Conservation (phyloP, 2,888 invertebrate genomes). For the Xylota sylvarum region DNA sequence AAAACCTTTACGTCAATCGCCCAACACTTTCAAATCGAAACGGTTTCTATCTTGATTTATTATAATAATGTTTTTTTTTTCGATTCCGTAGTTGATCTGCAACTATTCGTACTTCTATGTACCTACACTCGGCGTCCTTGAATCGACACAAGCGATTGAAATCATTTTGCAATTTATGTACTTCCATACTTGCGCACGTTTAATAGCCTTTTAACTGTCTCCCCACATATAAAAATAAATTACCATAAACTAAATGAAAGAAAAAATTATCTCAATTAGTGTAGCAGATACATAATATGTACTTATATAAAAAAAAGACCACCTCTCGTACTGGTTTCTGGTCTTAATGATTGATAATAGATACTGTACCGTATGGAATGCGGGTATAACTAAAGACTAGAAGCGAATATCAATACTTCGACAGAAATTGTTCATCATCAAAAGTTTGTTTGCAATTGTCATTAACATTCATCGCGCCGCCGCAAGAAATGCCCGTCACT, state of each 20-base stretch:
- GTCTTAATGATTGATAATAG: slow-evolving; percentile 25
- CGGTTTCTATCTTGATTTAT: slow-evolving; percentile 1
- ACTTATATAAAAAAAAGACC: neutral
- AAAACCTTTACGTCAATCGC: neutral
- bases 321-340: slow-evolving; percentile 44
- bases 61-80: neutral
- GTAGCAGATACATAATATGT: neutral
- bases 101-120: slow-evolving; percentile 36
- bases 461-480: slow-evolving; percentile 46
- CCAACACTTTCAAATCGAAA: slow-evolving; percentile 28
- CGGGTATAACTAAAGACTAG: neutral
- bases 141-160: slow-evolving; percentile 37
- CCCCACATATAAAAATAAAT: slow-evolving; percentile 36
- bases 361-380: slow-evolving; percentile 59
- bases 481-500: slow-evolving; percentile 2
- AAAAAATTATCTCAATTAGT: slow-evolving; percentile 27
- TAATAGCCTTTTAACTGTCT: slow-evolving; percentile 11
- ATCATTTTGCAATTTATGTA: slow-evolving; percentile 16
- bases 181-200: slow-evolving; percentile 3
- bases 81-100: slow-evolving; percentile 38
- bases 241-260: slow-evolving; percentile 41
- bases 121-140: slow-evolving; percentile 56
- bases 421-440: neutral
- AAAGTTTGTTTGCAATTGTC: slow-evolving; percentile 2
- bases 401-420: slow-evolving; percentile 49